Evolutionary conservation across 1,140 invertebrate species (phyloP), one percentile per base, ranked within the genome.

Genomic region (Euwallacea similis): DNA sequence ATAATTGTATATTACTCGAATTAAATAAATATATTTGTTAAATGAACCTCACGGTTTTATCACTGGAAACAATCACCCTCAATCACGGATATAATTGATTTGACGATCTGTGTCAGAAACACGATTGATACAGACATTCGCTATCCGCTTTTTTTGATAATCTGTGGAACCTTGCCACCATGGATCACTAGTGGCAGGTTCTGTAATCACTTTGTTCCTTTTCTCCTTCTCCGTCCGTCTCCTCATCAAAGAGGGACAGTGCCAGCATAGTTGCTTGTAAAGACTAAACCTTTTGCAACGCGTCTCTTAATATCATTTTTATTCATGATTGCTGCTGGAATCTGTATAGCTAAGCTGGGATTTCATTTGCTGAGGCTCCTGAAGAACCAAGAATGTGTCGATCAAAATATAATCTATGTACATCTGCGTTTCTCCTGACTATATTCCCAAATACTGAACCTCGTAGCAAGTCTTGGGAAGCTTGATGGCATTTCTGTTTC

Each of bases 11-110:
- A 71, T 66, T 33, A 33, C 21, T 65, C 21, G 46, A 62, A 47
- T 13, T 16, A 66, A 72, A 71, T 66, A 60, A 47, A 72, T 58
- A 41, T 60, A 67, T 66, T 72, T 72, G 64, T 72, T 72, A 72
- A 66, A 59, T 2, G 59, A 41, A 44, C 59, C 7, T 42, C 21
- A 44, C 8, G n/a, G 3, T 55, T 66, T 53, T 66, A 47, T 2
- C 46, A 1, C 1, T 33, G 21, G 21, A 33, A 33, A 33, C 21
- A 33, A 33, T 33, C 1, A 33, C 4, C 4, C 21, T 64, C 47
- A 6, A 64, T 47, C 7, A 0, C 44, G 46, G 10, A 64, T 47
- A 50, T 64, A 8, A 41, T 50, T 64, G 1, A 47, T 47, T 50
- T 46, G 10, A 11, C 13, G 42, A 11, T 50, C 11, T 21, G 13